Evolutionary conservation across 2,888 invertebrate species (phyloP).

Genomic region (Melipona beecheii): DNA sequence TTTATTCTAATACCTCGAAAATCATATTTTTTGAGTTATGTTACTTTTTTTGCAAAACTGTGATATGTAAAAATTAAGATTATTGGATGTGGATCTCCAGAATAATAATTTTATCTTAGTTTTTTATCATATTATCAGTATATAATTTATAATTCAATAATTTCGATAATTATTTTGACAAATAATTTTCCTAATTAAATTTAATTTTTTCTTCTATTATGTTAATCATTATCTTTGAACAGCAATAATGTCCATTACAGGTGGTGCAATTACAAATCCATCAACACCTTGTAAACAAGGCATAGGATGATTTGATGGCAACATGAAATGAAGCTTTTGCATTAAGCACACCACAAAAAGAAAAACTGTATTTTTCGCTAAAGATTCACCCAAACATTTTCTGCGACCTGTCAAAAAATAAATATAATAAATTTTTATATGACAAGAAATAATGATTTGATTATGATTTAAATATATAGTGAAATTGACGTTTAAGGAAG

Average conservation of each 20-base stretch:
- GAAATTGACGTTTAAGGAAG: too few species aligned
- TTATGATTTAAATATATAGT: not conserved
- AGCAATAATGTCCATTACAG: constrained; percentile 47
- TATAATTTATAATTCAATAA: too few species aligned
- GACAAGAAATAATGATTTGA: not conserved
- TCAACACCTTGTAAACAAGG: constrained; percentile 88
- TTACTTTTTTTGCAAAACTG: too few species aligned
- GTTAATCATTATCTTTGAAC: constrained; percentile 29
- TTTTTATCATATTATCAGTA: too few species aligned
- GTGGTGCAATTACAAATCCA: constrained; percentile 87
- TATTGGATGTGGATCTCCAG: too few species aligned
- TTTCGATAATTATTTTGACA: too few species aligned
- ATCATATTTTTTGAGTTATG: too few species aligned
- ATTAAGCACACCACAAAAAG: constrained; percentile 90
- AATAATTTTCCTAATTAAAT: too few species aligned
- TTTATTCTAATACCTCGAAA: too few species aligned
- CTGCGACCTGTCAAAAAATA: constrained; percentile 55
- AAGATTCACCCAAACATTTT: constrained; percentile 91
- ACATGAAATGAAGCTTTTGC: constrained; percentile 89
- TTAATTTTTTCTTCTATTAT: not conserved
- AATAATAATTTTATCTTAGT: too few species aligned
- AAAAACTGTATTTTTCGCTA: constrained; percentile 92
- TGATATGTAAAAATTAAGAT: too few species aligned
- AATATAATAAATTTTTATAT: not conserved
- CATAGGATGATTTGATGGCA: constrained; percentile 87